These are phyloP conservation scores for Daktulosphaira vitifoliae DNA, from an alignment of 1,140 invertebrate species.

Conservation along the genomic window DNA sequence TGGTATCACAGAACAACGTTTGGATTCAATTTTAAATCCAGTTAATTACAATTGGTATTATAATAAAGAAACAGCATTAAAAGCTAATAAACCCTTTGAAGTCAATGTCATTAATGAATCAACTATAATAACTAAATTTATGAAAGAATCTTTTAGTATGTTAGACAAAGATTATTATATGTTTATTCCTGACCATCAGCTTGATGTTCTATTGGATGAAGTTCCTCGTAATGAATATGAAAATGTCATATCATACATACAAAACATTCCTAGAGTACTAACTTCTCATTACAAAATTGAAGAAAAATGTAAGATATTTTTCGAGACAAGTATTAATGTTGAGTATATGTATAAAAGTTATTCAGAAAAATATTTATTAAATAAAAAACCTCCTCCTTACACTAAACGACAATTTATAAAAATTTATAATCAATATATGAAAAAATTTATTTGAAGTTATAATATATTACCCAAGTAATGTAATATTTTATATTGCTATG, in stretches of 20 bases:
- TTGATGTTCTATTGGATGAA: background rate
- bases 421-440: conserved; percentile 20
- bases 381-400: background rate
- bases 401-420: conserved; percentile 4
- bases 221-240: background rate
- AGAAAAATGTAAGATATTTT: background rate
- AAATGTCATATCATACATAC: background rate
- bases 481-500: no score
- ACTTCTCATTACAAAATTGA: background rate
- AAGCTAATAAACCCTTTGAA: background rate
- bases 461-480: no score
- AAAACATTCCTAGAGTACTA: conserved; percentile 3
- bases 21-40: background rate
- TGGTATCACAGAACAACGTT: background rate
- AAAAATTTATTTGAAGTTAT: no score
- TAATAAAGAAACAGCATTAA: background rate
- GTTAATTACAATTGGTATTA: conserved; percentile 5
- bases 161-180: conserved; percentile 6
- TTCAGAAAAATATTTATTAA: conserved; percentile 10
- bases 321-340: background rate
- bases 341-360: conserved; percentile 12
- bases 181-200: background rate
- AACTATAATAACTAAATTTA: no score
- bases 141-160: conserved; percentile 2
- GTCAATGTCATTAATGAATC: background rate